Percentiles rank a stretch among this genome's conserved stretches.
phyloP scores from a whole-genome alignment of 2,888 invertebrate genomes.

The Lypha dubia region DNA sequence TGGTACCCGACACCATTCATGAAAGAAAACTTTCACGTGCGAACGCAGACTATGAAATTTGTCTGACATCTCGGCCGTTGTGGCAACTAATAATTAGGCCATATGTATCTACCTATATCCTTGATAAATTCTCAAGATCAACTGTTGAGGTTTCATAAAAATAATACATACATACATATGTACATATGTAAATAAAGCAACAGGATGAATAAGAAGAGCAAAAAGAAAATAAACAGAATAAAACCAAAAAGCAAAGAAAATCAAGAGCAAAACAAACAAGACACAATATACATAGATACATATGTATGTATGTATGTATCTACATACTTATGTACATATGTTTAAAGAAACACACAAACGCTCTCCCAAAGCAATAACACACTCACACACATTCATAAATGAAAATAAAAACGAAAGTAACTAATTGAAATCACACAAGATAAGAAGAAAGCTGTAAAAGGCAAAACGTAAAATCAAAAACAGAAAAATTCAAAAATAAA shows the following conservation, averaged over 20 bases:
- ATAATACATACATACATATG: background rate
- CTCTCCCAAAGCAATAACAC: background rate
- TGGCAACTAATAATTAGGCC: too few species aligned
- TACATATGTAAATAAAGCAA: background rate
- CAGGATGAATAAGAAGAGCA: slow-evolving; percentile 25
- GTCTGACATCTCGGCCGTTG: too few species aligned
- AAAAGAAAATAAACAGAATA: background rate
- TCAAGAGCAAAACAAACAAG: slow-evolving; percentile 47
- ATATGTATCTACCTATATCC: too few species aligned
- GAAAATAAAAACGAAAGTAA: slow-evolving; percentile 49
- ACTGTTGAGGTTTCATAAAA: background rate
- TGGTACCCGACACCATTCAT: too few species aligned
- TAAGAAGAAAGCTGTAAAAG: slow-evolving; percentile 28
- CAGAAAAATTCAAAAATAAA: background rate
- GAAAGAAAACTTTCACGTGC: too few species aligned
- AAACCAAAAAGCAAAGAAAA: slow-evolving; percentile 38
- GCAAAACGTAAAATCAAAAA: background rate
- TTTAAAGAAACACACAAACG: background rate
- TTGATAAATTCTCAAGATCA: slow-evolving; percentile 35
- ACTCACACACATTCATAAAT: background rate
- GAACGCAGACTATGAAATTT: too few species aligned
- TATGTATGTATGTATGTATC: too few species aligned
- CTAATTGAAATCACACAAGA: slow-evolving; percentile 35
- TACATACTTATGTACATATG: too few species aligned
- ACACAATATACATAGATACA: slow-evolving; percentile 7